Conservation (phyloP, 2,888 invertebrate genomes). For the Ptilodon capucinus region DNA sequence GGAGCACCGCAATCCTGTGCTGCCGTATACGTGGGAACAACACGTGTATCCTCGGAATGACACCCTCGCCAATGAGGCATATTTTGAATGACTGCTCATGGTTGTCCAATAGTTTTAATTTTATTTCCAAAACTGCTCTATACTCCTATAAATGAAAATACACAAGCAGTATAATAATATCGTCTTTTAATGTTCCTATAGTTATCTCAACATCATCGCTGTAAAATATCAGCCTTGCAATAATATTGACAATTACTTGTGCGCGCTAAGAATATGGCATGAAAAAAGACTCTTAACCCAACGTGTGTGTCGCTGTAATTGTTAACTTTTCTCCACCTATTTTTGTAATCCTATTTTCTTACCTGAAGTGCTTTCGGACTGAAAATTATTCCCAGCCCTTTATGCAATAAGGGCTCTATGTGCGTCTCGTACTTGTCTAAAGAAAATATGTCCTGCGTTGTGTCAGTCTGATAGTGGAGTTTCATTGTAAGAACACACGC, state of each 20-base stretch:
- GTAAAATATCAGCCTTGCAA: no score
- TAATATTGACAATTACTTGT: no score
- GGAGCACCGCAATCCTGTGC: constrained; percentile 47
- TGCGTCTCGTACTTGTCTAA: constrained; percentile 69
- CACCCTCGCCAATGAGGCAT: constrained; percentile 72
- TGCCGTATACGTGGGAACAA: constrained; percentile 51
- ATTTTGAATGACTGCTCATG: constrained; percentile 67
- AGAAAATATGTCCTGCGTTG: constrained; percentile 58
- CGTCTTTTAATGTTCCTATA: no score
- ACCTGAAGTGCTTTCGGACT: constrained; percentile 67
- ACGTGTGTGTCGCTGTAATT: no score
- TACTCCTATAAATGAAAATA: constrained; percentile 58
- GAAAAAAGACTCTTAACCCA: no score
- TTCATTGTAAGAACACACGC: constrained; percentile 64
- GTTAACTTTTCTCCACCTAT: not conserved
- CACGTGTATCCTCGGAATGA: constrained; percentile 67
- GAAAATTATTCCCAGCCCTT: constrained; percentile 65
- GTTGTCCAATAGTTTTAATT: constrained; percentile 64
- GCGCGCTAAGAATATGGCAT: no score
- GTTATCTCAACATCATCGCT: no score
- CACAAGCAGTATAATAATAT: not conserved
- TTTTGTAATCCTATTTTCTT: no score
- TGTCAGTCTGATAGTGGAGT: constrained; percentile 62
- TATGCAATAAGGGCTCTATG: constrained; percentile 71
- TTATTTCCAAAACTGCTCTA: constrained; percentile 69